Percentiles rank a stretch among this genome's conserved stretches.
Evolutionary conservation across 2,797 vertebrate species (phyloP).

Genomic region (Channa striata): DNA sequence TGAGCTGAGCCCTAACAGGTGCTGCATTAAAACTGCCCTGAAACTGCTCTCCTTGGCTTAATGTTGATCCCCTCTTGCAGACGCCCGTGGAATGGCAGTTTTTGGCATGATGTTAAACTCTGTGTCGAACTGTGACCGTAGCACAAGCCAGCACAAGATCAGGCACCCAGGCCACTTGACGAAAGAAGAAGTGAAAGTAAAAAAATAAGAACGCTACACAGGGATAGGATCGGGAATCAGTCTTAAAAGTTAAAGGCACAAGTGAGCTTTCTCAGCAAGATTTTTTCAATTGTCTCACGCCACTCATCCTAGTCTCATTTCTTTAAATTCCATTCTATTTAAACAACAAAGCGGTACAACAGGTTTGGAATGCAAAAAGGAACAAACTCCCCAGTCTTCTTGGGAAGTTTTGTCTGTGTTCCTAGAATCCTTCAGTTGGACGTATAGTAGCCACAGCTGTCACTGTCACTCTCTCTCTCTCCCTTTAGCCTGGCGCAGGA

Average conservation of each 20-base stretch:
- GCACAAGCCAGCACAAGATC: conserved; percentile 41
- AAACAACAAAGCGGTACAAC: conserved; percentile 37
- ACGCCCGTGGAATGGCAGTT: conserved; percentile 58
- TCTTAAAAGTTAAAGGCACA: neutral
- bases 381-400: conserved; percentile 54
- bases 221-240: conserved; percentile 10
- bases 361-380: conserved; percentile 40
- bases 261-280: conserved; percentile 2
- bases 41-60: conserved; percentile 74
- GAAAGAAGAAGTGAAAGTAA: conserved; percentile 21
- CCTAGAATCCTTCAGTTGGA: conserved; percentile 75
- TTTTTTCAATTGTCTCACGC: conserved; percentile 23
- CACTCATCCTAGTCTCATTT: conserved; percentile 22
- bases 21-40: conserved; percentile 72
- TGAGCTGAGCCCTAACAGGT: conserved; percentile 81
- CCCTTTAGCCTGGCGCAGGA: conserved; percentile 60
- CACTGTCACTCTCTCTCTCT: conserved; percentile 65
- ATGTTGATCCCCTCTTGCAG: conserved; percentile 74
- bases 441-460: conserved; percentile 82
- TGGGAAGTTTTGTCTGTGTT: conserved; percentile 56
- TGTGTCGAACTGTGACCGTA: conserved; percentile 65
- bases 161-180: conserved; percentile 29
- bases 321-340: conserved; percentile 11
- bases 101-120: conserved; percentile 67
- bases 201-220: neutral